These are phyloP conservation scores for Cremastinae sp. DNA, from an alignment of 2,888 invertebrate genomes.

Conservation along the genomic window DNA sequence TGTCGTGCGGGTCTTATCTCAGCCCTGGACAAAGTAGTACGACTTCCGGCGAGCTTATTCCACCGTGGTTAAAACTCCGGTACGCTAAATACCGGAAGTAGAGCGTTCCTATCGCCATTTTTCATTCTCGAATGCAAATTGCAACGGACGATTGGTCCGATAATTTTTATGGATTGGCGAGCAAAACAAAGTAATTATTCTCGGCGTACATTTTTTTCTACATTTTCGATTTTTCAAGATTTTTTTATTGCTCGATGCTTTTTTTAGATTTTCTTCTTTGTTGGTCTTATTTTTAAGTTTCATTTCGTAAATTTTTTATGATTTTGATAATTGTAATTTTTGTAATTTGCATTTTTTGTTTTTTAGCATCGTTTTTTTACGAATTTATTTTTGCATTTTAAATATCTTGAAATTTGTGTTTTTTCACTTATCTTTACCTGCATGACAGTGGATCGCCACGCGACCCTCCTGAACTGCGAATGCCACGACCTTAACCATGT, in stretches of 20 bases:
- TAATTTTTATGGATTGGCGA: too few relatives aligned
- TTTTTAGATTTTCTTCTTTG: neutral
- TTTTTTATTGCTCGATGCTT: neutral
- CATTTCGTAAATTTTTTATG: too few relatives aligned
- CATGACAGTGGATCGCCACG: conserved; percentile 94
- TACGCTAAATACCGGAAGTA: conserved; percentile 46
- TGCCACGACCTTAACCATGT: conserved; percentile 94
- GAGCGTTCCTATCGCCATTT: conserved; percentile 19
- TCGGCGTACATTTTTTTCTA: too few relatives aligned
- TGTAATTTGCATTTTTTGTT: too few relatives aligned
- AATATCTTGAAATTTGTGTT: conserved; percentile 12
- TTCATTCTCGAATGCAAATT: neutral
- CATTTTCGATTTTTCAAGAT: too few relatives aligned
- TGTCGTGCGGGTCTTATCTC: conserved; percentile 47
- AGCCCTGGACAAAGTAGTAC: conserved; percentile 47
- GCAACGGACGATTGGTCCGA: neutral
- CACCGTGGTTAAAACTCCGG: conserved; percentile 8
- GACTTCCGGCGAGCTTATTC: conserved; percentile 45
- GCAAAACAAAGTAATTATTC: neutral
- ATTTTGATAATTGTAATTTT: too few relatives aligned
- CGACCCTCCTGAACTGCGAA: conserved; percentile 91
- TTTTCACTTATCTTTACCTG: conserved; percentile 82
- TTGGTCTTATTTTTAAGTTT: too few relatives aligned
- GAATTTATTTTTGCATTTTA: neutral
- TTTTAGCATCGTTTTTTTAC: too few relatives aligned